These are phyloP conservation scores for Lepidotrigona ventralis DNA, from an alignment of 1,140 invertebrate genomes.

Conservation along the genomic window DNA sequence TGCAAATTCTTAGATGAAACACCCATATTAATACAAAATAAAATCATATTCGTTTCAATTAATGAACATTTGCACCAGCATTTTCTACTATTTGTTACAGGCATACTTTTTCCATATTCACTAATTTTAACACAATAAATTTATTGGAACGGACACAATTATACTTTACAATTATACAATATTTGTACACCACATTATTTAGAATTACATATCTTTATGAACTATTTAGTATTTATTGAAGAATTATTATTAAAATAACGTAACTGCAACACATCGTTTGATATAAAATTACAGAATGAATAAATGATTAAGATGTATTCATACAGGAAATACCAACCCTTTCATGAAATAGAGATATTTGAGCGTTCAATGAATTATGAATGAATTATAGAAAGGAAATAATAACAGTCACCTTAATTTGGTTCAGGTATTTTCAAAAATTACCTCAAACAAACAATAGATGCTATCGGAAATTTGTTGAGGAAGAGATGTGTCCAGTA, in stretches of 20 bases:
- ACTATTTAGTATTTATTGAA: not conserved
- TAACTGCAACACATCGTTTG: not conserved
- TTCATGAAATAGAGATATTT: constrained; percentile 16
- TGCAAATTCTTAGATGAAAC: constrained; percentile 44
- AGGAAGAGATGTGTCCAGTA: constrained; percentile 87
- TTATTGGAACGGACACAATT: constrained; percentile 67
- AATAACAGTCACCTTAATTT: constrained; percentile 44
- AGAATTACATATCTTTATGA: not conserved
- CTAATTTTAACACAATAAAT: constrained; percentile 25
- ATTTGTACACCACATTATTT: constrained; percentile 2
- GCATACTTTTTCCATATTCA: constrained; percentile 11
- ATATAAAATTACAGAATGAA: constrained; percentile 8
- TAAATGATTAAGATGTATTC: not conserved
- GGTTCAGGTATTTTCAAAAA: constrained; percentile 63
- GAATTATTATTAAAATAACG: not conserved
- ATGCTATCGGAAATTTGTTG: constrained; percentile 86
- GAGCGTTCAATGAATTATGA: constrained; percentile 31
- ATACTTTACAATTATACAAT: constrained; percentile 53
- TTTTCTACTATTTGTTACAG: constrained; percentile 19
- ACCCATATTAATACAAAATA: constrained; percentile 23
- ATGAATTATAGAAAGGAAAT: constrained; percentile 36
- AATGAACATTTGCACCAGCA: constrained; percentile 15
- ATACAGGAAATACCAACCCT: constrained; percentile 25
- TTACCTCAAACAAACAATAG: constrained; percentile 92
- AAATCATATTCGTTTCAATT: constrained; percentile 24